Conservation (phyloP, 2,113 vertebrate genomes). For the Burhinus bistriatus region DNA sequence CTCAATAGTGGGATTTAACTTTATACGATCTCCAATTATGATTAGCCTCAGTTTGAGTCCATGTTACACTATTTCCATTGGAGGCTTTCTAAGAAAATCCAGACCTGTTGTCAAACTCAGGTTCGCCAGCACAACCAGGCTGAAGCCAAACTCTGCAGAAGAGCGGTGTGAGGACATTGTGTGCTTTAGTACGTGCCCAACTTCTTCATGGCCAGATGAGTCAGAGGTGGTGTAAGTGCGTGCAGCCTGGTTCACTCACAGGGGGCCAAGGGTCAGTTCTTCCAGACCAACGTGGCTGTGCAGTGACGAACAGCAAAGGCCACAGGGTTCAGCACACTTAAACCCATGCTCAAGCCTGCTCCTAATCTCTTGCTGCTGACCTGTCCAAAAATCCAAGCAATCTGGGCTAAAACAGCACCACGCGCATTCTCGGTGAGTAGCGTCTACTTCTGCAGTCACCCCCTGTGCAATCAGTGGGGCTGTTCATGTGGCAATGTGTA, state of each 20-base stretch:
- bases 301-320: rapidly evolving
- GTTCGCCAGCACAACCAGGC: neutral
- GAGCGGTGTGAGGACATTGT: neutral
- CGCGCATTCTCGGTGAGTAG: rapidly evolving
- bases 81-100: neutral
- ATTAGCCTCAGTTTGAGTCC: neutral
- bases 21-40: neutral
- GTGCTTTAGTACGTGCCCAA: neutral
- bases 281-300: neutral
- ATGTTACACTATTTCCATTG: neutral
- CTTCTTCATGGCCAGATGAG: neutral
- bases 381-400: neutral
- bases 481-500: no score
- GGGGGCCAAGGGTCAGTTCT: neutral
- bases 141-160: neutral
- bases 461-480: neutral
- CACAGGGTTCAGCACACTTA: neutral
- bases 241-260: rapidly evolving
- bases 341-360: neutral
- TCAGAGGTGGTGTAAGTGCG: rapidly evolving
- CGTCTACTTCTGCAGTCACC: neutral
- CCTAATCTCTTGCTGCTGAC: neutral
- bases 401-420: neutral
- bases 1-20: neutral
- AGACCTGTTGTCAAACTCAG: neutral